Base-by-base conservation (phyloP, 2,797 vertebrate genomes). In the Gymnoscopelus microlampas region DNA sequence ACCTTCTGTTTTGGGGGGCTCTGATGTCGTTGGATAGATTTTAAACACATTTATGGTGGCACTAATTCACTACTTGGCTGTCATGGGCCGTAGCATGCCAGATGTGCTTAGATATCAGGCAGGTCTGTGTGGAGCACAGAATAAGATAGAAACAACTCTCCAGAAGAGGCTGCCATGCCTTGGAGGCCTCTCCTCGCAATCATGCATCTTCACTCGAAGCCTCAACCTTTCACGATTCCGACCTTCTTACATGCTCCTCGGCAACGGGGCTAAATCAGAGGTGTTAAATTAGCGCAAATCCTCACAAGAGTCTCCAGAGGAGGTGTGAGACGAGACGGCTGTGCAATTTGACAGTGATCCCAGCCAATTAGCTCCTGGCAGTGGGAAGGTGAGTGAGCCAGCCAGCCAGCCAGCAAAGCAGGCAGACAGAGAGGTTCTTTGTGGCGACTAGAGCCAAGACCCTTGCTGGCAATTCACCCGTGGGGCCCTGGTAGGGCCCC, bases 1-100 rank as follows among this genome's bases (percentile, higher is more conserved):
- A 66, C 83, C 84, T 89, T 89, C 85, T 90, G 86, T 78, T 84
- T 79, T 35, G 63, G 65, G 63, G 57, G 53, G 2, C 71, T 78
- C 63, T 70, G 74, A 81, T 86, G 78, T 82, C 72, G 72, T 63
- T 74, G 76, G 81, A 83, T 70, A 68, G 82, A 85, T 86, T 83
- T 73, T 70, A 81, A 85, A 84, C 80, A 78, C 80, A 88, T 88
- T 85, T 84, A 44, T 44, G 39, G 77, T 80, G 68, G 83, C 78
- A 73, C 60, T 84, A 86, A 89, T 87, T 88, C 81, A 86, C 75
- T 67, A 76, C 77, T 83, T 77, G 82, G 83, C 84, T 68, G 83
- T 84, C 63, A 50, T 44, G 48, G 77, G 80, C 77, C 47, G 29
- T 68, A 78, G 85, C 77, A 51, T 72, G 75, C 79, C 83, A 77